Conservation (phyloP, 2,113 vertebrate genomes). For the Pseudorasbora parva region DNA sequence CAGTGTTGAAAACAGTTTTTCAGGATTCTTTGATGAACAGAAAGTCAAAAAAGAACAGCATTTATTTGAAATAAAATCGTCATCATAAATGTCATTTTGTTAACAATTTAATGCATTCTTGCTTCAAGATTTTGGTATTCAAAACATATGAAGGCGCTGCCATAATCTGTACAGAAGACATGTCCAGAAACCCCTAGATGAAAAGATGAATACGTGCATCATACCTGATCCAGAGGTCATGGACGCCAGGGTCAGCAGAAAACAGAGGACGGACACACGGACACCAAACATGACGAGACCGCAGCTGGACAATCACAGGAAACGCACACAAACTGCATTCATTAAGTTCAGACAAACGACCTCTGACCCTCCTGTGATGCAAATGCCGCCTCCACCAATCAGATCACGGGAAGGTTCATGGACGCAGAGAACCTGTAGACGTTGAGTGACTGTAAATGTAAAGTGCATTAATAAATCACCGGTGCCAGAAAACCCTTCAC, state of each 20-base stretch:
- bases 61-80: not conserved
- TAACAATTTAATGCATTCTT: not conserved
- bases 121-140: not conserved
- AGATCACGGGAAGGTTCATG: not conserved
- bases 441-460: not conserved
- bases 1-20: too few species aligned
- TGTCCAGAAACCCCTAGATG: too few species aligned
- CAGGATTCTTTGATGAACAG: too few species aligned
- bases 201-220: not conserved
- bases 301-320: not conserved
- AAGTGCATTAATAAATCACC: too few species aligned
- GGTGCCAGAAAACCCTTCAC: too few species aligned
- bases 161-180: too few species aligned
- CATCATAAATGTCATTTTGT: not conserved
- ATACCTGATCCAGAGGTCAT: constrained; percentile 14
- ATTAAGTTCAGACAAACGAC: not conserved
- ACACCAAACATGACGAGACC: not conserved
- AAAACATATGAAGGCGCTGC: too few species aligned
- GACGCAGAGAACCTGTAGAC: not conserved
- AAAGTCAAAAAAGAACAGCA: not conserved
- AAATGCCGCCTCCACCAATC: constrained; percentile 17
- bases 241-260: not conserved
- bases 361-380: not conserved
- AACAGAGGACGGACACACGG: not conserved
- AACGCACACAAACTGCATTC: not conserved